Base-by-base conservation (phyloP, 1,140 invertebrate species). In the Monomorium pharaonis region DNA sequence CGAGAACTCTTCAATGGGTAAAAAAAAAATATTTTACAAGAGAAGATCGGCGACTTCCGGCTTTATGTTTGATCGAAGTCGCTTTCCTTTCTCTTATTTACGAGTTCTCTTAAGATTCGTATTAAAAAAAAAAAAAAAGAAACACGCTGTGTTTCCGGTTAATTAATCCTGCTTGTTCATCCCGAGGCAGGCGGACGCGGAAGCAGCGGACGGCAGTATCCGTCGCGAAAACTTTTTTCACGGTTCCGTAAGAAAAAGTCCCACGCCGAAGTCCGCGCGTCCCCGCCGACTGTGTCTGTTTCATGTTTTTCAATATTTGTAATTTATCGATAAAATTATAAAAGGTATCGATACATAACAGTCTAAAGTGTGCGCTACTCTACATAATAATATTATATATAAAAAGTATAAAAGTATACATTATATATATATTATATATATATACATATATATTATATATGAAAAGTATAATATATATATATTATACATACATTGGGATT, bases 281-380 rank as follows among this genome's bases (percentile, higher is more conserved):
- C 90, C 86, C 89, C 91, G 89, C 85, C 90, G 92, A 90, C 93
- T 94, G 91, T 94, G 91, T 94, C 94, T 94, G 94, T 95, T 95
- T 94, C 94, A 95, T 95, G 94, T 95, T 95, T 95, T 94, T 95
- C 94, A 95, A 95, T 95, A 95, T 95, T 94, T 95, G 94, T 95
- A 95, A 95, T 94, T 95, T 94, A 94, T 94, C 94, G 93, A 94
- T 95, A 92, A 94, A 95, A 94, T 94, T 94, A 95, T 95, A 95
- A 93, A 91, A 94, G 89, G 91, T 94, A 95, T 94, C 93, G 93
- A 95, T 94, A 94, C 92, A 94, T 94, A 94, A 94, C 94, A 95
- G 93, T 95, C 94, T 95, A 94, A 94, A 93, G 94, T 95, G 94
- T 95, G 94, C 93, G 94, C 94, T 95, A 95, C 92, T 94, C 93